Conservation (phyloP, 2,113 vertebrate species). For the Sceloporus undulatus region DNA sequence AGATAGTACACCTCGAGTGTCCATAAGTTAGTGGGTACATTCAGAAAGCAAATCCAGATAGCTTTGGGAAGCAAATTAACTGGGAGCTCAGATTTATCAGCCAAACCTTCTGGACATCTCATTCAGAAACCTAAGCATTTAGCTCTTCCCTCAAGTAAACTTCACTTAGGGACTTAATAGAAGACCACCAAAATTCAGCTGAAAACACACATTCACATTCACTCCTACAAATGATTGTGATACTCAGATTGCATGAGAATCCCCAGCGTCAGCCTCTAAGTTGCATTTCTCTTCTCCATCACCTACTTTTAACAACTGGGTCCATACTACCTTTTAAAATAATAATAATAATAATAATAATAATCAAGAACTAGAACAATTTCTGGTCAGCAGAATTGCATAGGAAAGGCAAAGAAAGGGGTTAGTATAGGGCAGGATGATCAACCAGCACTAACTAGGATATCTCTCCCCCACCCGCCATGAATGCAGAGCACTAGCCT, state of each 20-base stretch:
- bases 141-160: too few species aligned
- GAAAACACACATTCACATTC: not conserved
- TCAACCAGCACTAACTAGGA: accelerated
- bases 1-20: not conserved
- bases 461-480: not conserved
- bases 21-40: not conserved
- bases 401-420: not conserved
- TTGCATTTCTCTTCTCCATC: not conserved
- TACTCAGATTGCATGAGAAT: not conserved
- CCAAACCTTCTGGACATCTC: not conserved
- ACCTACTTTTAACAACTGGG: not conserved
- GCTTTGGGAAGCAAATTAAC: not conserved
- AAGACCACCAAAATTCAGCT: not conserved
- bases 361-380: not conserved
- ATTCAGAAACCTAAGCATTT: slow-evolving; percentile 1
- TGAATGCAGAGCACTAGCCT: not conserved
- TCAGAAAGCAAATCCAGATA: not conserved
- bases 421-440: not conserved
- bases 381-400: not conserved
- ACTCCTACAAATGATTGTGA: not conserved
- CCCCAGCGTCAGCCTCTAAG: not conserved
- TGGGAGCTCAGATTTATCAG: not conserved
- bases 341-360: not conserved
- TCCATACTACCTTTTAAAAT: not conserved
- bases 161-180: too few species aligned